Percentiles rank a stretch among this genome's conserved stretches.
Conservation (phyloP, 1,140 invertebrate genomes). For the Lysiphlebus fabarum region DNA sequence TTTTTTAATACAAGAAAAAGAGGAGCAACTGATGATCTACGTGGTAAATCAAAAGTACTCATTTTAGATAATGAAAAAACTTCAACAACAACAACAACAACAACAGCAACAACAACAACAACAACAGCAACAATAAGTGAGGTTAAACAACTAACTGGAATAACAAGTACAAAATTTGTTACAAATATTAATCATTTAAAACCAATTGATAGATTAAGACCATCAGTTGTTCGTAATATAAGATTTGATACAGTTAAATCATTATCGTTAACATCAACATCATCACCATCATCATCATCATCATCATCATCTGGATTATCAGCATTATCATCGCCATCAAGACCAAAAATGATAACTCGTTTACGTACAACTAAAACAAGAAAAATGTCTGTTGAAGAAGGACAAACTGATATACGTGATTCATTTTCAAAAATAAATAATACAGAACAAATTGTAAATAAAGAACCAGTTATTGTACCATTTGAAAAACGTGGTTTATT, state of each 20-base stretch:
- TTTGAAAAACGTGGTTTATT: constrained; percentile 48
- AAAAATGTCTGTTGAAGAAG: constrained; percentile 32
- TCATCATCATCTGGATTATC: too few relatives aligned
- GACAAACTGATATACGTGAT: constrained; percentile 45
- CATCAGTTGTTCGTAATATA: constrained; percentile 41
- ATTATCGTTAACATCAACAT: neutral
- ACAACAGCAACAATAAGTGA: constrained; percentile 20
- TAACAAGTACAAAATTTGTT: constrained; percentile 23
- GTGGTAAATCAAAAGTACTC: constrained; percentile 59
- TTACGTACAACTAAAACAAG: constrained; percentile 24
- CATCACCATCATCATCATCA: too few relatives aligned
- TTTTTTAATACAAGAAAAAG: constrained; percentile 70
- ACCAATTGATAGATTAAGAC: too few relatives aligned
- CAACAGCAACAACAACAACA: constrained; percentile 2
- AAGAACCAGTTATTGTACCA: constrained; percentile 34
- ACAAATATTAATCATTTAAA: too few relatives aligned
- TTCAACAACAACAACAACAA: constrained; percentile 6
- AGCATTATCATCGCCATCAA: too few relatives aligned
- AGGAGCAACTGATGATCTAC: constrained; percentile 62
- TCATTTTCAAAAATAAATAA: constrained; percentile 43
- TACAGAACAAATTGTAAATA: constrained; percentile 5
- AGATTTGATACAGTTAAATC: constrained; percentile 39
- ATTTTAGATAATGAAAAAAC: constrained; percentile 55
- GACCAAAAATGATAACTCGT: constrained; percentile 22
- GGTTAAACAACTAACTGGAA: constrained; percentile 9